Percentiles rank a stretch among this genome's conserved stretches.
phyloP scores from a whole-genome alignment of 1,140 invertebrate genomes.

The Drosophila kepulauana region DNA sequence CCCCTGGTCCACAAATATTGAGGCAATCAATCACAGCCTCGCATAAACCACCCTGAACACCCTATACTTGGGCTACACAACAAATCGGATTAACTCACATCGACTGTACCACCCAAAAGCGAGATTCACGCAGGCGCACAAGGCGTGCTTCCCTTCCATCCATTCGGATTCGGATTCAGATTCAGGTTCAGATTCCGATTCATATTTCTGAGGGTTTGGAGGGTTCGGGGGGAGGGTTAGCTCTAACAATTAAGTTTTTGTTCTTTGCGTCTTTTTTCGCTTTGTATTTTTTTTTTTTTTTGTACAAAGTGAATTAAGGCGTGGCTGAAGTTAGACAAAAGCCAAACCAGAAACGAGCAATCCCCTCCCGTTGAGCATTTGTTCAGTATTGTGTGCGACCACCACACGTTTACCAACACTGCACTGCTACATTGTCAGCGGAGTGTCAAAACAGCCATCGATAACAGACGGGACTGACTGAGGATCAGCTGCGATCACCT shows the following conservation, averaged over 20 bases:
- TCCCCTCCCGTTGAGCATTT: constrained; percentile 25
- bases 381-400: constrained; percentile 8
- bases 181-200: no score
- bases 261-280: constrained; percentile 41
- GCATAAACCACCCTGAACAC: constrained; percentile 68
- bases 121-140: constrained; percentile 70
- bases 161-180: no score
- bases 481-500: constrained; percentile 40
- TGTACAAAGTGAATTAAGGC: constrained; percentile 18
- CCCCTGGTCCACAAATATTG: constrained; percentile 49
- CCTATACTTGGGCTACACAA: constrained; percentile 48
- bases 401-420: constrained; percentile 65
- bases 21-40: constrained; percentile 79
- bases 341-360: constrained; percentile 38
- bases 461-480: constrained; percentile 20
- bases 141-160: constrained; percentile 4
- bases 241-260: constrained; percentile 78
- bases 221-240: constrained; percentile 46
- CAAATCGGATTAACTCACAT: constrained; percentile 77
- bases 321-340: constrained; percentile 36
- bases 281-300: not conserved
- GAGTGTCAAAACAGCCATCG: constrained; percentile 65
- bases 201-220: no score
- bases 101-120: constrained; percentile 67
- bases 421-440: constrained; percentile 53